Evolutionary conservation across 2,888 invertebrate species (phyloP), one percentile per base, ranked within the genome.

Genomic region (Saturnia japonica): DNA sequence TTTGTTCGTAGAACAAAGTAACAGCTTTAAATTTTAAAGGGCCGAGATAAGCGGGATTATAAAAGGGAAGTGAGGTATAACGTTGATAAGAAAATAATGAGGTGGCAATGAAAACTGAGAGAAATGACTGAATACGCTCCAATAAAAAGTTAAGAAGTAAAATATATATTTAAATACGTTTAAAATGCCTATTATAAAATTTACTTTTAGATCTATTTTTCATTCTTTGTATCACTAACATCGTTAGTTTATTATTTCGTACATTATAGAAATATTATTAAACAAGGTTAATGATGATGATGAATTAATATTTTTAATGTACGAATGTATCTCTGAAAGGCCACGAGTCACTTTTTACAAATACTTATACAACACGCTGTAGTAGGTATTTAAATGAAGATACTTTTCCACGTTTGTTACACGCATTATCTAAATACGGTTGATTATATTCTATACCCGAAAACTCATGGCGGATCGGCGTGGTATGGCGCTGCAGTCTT

Each of bases 61-160:
- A 86, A 89, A 90, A 85, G 85, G 84, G 85, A 87, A 84, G 84
- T 85, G 85, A 86, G 88, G 81, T 83, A 86, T 87, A 88, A 82
- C 83, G 82, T 77, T 87, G 90, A 91, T 91, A 91, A 91, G 86
- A 79, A 82, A 88, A 88, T 90, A 91, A 92, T 88, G 86, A 86
- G 80, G 78, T 78, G 79, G 79, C 84, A 85, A 85, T 87, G 87
- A 90, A 89, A 89, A 86, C 81, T 81, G 82, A 81, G 84, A 80
- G 80, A 80, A 84, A 82, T 79, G 82, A 80, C 80, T 73, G 66
- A 64, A 72, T 72, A 73, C 62, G 68, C 45, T 68, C 40, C 40
- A 40, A n/a, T 40, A 40, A 64, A 40, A 64, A 64, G 64, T 64
- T 64, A 40, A 64, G 40, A 40, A 64, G 22, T 64, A 11, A 40